Conservation (phyloP, 2,113 vertebrate genomes). For the Buteo buteo region DNA sequence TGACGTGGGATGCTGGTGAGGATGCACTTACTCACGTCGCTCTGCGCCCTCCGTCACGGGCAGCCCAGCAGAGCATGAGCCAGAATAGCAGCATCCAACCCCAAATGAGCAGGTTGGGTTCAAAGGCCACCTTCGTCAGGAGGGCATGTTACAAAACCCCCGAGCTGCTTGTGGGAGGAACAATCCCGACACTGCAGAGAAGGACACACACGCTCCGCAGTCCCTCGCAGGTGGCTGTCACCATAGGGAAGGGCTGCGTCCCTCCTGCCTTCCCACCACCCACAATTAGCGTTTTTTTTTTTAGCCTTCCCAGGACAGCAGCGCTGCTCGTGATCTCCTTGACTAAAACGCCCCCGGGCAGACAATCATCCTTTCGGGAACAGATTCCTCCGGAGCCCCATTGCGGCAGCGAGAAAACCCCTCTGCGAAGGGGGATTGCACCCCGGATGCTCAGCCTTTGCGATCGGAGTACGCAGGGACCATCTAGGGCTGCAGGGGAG, state of each 20-base stretch:
- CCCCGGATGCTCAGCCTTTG: background rate
- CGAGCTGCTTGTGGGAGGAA: fast-evolving
- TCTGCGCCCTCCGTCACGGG: background rate
- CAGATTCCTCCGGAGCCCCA: fast-evolving
- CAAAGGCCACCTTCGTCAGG: background rate
- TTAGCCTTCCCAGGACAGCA: background rate
- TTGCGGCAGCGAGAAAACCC: background rate
- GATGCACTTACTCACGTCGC: background rate
- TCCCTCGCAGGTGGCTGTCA: fast-evolving
- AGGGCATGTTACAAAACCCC: background rate
- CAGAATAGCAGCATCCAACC: background rate
- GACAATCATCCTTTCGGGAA: fast-evolving
- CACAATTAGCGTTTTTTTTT: fast-evolving
- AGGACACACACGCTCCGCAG: fast-evolving
- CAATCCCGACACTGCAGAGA: fast-evolving
- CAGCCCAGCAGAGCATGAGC: background rate
- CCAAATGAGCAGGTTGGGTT: background rate
- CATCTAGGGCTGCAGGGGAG: background rate
- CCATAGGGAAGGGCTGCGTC: fast-evolving
- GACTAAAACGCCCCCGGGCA: background rate
- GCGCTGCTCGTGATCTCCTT: too few relatives aligned
- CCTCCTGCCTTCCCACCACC: background rate
- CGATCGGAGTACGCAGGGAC: fast-evolving
- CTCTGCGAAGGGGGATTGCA: background rate
- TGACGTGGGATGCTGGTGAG: background rate